Conservation (phyloP, 92 coral and sea anemone genomes). For the Porites divaricata region DNA sequence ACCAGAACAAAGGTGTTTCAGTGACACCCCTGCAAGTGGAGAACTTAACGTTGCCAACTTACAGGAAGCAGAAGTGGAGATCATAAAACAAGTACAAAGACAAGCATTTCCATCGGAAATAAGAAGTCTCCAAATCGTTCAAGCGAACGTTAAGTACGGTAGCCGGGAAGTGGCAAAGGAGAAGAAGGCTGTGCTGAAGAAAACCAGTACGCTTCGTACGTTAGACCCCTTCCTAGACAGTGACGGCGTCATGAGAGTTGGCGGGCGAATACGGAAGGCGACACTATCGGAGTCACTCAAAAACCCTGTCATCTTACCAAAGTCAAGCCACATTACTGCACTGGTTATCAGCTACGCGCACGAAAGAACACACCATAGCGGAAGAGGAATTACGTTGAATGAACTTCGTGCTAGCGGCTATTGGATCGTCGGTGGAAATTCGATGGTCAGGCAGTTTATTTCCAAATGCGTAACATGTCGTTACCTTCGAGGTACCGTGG, state of each 20-base stretch:
- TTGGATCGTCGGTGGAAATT: slow-evolving; percentile 58
- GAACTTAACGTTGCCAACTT: slow-evolving; percentile 30
- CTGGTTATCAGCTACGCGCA: slow-evolving; percentile 53
- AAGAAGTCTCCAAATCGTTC: slow-evolving; percentile 55
- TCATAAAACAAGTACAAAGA: slow-evolving; percentile 52
- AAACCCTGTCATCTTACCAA: slow-evolving; percentile 60
- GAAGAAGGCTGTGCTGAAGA: slow-evolving; percentile 56
- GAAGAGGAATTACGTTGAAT: slow-evolving; percentile 62
- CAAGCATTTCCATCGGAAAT: slow-evolving; percentile 54
- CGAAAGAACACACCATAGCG: slow-evolving; percentile 56
- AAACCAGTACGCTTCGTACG: slow-evolving; percentile 45
- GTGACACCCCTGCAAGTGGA: slow-evolving; percentile 16
- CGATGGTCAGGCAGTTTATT: slow-evolving; percentile 52
- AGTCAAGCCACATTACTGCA: slow-evolving; percentile 53
- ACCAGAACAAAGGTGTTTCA: neutral
- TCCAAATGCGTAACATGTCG: slow-evolving; percentile 62
- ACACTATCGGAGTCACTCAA: slow-evolving; percentile 25
- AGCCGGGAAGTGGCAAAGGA: slow-evolving; percentile 56
- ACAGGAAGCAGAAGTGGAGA: slow-evolving; percentile 53
- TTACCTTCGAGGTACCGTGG: slow-evolving; percentile 51
- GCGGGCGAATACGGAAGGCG: slow-evolving; percentile 59
- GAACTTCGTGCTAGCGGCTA: slow-evolving; percentile 57
- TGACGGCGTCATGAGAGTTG: slow-evolving; percentile 55
- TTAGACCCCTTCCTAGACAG: slow-evolving; percentile 57
- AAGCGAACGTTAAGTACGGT: slow-evolving; percentile 29